Evolutionary conservation across 2,113 vertebrate genomes (phyloP).

Genomic region (Struthidea cinerea): DNA sequence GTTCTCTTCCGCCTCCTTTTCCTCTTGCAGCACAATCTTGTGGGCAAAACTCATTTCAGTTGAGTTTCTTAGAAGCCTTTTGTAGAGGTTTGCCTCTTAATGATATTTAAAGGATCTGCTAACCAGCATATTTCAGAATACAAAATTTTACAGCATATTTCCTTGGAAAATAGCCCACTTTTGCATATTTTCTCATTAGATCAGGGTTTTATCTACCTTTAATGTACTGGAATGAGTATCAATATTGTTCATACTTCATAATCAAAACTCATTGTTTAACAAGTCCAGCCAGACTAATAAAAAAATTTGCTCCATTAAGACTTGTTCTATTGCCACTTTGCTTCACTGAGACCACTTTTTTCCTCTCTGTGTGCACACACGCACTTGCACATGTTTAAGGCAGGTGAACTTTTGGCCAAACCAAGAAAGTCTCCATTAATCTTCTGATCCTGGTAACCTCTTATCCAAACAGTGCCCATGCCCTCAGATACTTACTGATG

Average conservation of each 20-base stretch:
- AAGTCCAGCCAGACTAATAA: background rate
- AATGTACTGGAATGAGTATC: background rate
- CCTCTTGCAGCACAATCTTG: background rate
- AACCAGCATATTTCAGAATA: background rate
- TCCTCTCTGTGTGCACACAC: background rate
- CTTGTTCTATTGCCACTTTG: background rate
- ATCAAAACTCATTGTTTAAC: background rate
- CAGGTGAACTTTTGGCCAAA: background rate
- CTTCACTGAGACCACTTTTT: background rate
- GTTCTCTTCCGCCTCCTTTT: background rate
- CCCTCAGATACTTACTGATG: slow-evolving; percentile 87
- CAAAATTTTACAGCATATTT: background rate
- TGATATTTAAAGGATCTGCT: background rate
- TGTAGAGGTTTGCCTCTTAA: background rate
- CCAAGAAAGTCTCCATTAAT: background rate
- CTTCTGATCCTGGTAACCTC: background rate
- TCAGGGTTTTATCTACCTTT: background rate
- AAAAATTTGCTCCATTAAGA: background rate
- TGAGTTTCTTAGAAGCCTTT: background rate
- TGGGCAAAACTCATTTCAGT: background rate
- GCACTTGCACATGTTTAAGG: fast-evolving
- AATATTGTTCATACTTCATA: background rate
- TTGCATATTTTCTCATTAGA: background rate
- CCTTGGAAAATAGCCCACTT: background rate
- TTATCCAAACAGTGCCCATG: background rate